Conservation (phyloP, 2,888 invertebrate genomes). For the Thecocarcelia acutangulata region DNA sequence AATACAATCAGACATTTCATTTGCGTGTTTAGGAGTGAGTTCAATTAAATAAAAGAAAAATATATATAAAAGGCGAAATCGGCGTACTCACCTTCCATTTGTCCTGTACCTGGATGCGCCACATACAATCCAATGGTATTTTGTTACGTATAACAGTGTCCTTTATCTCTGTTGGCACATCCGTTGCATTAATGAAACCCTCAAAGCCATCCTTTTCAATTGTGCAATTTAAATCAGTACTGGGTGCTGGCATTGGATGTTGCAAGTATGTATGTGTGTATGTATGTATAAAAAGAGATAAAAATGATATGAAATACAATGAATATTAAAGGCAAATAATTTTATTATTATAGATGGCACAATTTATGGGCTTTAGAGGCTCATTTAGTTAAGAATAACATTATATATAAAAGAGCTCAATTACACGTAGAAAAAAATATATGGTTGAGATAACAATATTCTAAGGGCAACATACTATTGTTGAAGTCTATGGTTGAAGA, state of each 20-base stretch:
- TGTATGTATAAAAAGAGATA: constrained; percentile 14
- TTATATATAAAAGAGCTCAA: too few species aligned
- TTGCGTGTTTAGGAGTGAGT: constrained; percentile 4
- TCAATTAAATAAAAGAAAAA: background rate
- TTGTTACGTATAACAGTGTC: constrained; percentile 83
- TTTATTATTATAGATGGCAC: constrained; percentile 19
- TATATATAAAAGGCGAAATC: background rate
- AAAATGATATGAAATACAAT: constrained; percentile 18
- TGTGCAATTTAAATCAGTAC: constrained; percentile 83
- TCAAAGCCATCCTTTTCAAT: constrained; percentile 83
- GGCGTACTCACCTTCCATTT: constrained; percentile 85
- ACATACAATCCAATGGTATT: constrained; percentile 88
- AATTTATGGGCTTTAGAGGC: background rate
- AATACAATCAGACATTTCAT: constrained; percentile 13
- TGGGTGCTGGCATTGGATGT: constrained; percentile 73
- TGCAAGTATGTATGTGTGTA: background rate
- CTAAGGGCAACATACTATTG: too few species aligned
- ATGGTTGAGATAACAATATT: too few species aligned
- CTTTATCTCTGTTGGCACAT: constrained; percentile 83
- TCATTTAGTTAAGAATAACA: background rate
- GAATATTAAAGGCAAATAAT: background rate
- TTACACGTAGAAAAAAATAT: too few species aligned
- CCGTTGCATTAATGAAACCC: constrained; percentile 83
- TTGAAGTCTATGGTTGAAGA: too few species aligned
- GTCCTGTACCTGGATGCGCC: constrained; percentile 85